Conservation (phyloP, 2,888 invertebrate species). For the Iselma pallidipennis region DNA sequence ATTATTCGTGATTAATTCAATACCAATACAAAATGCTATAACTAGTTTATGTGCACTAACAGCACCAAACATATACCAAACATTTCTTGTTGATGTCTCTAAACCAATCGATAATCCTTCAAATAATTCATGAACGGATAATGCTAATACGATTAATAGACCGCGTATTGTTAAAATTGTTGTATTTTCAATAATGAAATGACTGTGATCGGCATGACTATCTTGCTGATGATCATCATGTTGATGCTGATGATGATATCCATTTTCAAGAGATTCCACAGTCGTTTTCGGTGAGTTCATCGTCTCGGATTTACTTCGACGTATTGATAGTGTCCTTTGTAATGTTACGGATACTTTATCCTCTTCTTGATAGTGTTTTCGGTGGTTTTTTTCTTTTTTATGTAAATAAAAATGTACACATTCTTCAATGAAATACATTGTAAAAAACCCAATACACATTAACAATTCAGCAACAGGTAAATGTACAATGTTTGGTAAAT, state of each 20-base stretch:
- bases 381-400: constrained; percentile 32
- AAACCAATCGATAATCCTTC: constrained; percentile 86
- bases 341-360: no score
- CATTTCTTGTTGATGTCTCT: constrained; percentile 64
- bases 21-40: constrained; percentile 85
- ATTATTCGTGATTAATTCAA: constrained; percentile 75
- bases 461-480: constrained; percentile 72
- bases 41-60: constrained; percentile 85
- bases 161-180: constrained; percentile 63
- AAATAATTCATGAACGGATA: constrained; percentile 85
- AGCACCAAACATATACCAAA: constrained; percentile 83
- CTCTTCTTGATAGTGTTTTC: constrained; percentile 34
- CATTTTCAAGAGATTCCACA: no score
- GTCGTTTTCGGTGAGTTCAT: background rate
- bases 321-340: constrained; percentile 45
- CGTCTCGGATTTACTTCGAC: constrained; percentile 3
- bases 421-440: constrained; percentile 80
- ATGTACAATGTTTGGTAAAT: constrained; percentile 57
- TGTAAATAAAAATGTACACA: constrained; percentile 72
- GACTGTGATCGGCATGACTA: constrained; percentile 43
- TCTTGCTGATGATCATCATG: constrained; percentile 27
- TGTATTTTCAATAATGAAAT: constrained; percentile 41
- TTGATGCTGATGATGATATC: constrained; percentile 17
- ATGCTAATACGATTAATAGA: constrained; percentile 77
- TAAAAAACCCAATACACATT: constrained; percentile 76